A percentile compares a stretch with the other conserved stretches of the same genome.
Conservation (phyloP, 92 coral and sea anemone genomes). For the Zoanthus sociatus region DNA sequence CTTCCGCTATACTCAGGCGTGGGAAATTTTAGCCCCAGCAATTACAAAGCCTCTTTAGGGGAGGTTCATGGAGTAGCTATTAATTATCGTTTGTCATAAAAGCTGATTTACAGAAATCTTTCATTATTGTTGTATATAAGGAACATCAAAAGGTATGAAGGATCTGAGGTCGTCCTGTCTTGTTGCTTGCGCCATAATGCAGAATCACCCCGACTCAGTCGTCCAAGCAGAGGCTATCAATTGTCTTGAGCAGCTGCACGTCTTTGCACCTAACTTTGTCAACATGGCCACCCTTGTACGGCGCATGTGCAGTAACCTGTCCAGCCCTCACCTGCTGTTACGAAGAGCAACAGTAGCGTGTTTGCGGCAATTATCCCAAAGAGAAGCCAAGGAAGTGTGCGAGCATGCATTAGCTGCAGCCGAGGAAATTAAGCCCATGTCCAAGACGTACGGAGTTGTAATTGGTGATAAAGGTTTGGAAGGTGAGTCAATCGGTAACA, state of each 20-base stretch:
- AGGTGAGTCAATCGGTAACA: slow-evolving; percentile 59
- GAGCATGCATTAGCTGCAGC: slow-evolving; percentile 96
- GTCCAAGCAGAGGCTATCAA: slow-evolving; percentile 99
- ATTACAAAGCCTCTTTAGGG: no score
- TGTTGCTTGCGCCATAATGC: slow-evolving; percentile 98
- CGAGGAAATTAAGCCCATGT: slow-evolving; percentile 76
- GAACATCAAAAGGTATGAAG: slow-evolving; percentile 85
- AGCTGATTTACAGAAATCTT: background rate
- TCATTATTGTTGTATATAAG: slow-evolving; percentile 50
- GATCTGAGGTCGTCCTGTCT: slow-evolving; percentile 90
- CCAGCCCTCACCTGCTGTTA: slow-evolving; percentile 96
- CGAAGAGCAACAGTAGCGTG: slow-evolving; percentile 99
- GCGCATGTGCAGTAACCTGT: slow-evolving; percentile 94
- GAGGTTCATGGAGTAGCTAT: no score
- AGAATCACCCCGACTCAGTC: slow-evolving; percentile 95
- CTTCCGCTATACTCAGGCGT: no score
- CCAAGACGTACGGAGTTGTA: slow-evolving; percentile 85
- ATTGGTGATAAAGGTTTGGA: slow-evolving; percentile 97
- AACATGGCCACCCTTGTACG: slow-evolving; percentile 92
- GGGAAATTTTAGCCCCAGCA: no score
- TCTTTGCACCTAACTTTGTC: slow-evolving; percentile 97
- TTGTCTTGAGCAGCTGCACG: slow-evolving; percentile 98
- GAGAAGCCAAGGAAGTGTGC: slow-evolving; percentile 99
- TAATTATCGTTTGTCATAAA: no score
- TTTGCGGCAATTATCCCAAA: slow-evolving; percentile 95